A percentile compares a stretch with the other conserved stretches of the same genome.
phyloP scores from a whole-genome alignment of 1,140 invertebrate genomes.

The Rhizoglyphus robini region DNA sequence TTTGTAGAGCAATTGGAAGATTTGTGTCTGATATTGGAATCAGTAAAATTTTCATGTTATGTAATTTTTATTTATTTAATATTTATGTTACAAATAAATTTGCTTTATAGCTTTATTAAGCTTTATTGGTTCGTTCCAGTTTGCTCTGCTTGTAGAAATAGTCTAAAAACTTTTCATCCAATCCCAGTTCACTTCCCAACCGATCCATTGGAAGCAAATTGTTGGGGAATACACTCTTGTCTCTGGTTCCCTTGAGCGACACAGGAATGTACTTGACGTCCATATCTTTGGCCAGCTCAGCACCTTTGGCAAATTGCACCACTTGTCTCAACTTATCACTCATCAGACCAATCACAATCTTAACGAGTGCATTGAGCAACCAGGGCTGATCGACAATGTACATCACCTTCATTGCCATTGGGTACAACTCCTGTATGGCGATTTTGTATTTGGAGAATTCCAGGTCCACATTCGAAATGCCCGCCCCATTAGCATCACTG shows the following conservation, averaged over 20 bases:
- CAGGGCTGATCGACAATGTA: slow-evolving; percentile 5
- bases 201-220: background rate
- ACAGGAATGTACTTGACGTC: background rate
- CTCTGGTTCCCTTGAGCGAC: background rate
- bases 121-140: too few relatives aligned
- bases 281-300: background rate
- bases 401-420: background rate
- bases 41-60: too few relatives aligned
- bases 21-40: too few relatives aligned
- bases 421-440: background rate
- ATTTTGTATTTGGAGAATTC: slow-evolving; percentile 1
- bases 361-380: background rate
- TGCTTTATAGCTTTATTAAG: too few relatives aligned
- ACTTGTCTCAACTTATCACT: background rate
- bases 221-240: background rate
- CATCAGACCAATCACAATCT: background rate
- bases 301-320: background rate
- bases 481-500: slow-evolving; percentile 2
- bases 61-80: too few relatives aligned
- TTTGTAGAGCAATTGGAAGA: background rate
- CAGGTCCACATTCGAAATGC: slow-evolving; percentile 4
- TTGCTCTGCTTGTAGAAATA: background rate
- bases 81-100: too few relatives aligned
- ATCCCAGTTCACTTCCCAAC: background rate
- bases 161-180: slow-evolving; percentile 1